A percentile compares a stretch with the other conserved stretches of the same genome.
Conservation (phyloP, 2,888 invertebrate genomes). For the Charanyca ferruginea region DNA sequence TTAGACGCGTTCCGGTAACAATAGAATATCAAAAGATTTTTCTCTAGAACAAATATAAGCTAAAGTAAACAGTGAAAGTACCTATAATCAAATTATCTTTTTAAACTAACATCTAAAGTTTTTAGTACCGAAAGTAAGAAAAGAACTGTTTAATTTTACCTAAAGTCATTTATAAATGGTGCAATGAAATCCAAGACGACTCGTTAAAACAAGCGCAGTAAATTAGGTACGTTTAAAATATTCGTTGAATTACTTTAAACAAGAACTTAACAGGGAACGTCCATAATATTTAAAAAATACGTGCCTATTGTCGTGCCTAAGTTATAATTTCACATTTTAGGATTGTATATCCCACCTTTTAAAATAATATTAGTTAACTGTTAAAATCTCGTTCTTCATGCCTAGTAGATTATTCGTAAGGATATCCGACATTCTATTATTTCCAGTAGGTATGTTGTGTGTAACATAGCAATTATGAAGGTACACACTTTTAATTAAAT, state of each 20-base stretch:
- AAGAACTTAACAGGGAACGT: conserved; percentile 5
- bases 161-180: conserved; percentile 15
- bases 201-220: conserved; percentile 40
- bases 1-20: not conserved
- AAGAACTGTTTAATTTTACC: conserved; percentile 13
- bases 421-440: not conserved
- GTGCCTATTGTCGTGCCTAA: too few species aligned
- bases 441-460: not conserved
- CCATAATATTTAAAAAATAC: conserved; percentile 20
- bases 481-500: not conserved
- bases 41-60: not conserved
- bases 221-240: conserved; percentile 32
- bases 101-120: not conserved
- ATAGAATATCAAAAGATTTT: not conserved
- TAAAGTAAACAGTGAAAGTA: not conserved
- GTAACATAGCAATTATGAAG: too few species aligned
- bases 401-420: not conserved
- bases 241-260: conserved; percentile 24
- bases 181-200: conserved; percentile 41
- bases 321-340: too few species aligned
- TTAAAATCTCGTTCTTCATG: not conserved
- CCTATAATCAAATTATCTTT: too few species aligned
- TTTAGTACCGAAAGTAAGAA: conserved; percentile 2
- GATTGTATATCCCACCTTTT: too few species aligned
- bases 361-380: too few species aligned